Percentiles rank a stretch among this genome's conserved stretches.
Conservation (phyloP, 2,797 vertebrate genomes). For the Etheostoma nigrum region DNA sequence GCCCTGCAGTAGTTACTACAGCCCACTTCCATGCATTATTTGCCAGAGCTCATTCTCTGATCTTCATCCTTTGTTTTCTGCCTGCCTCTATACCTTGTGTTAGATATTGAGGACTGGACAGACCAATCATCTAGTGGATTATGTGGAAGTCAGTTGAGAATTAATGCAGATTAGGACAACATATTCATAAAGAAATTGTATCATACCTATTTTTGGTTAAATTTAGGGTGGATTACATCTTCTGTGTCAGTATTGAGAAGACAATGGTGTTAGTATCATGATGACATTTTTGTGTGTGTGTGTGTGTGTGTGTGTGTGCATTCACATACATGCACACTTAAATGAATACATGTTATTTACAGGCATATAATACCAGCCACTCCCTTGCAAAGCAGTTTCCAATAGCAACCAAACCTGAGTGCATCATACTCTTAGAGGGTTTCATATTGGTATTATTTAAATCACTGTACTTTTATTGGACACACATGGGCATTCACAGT, state of each 20-base stretch:
- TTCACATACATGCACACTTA: background rate
- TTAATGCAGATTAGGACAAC: background rate
- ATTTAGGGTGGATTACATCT: background rate
- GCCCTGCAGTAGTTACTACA: background rate
- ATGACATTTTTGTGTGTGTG: background rate
- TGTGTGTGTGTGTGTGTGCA: background rate
- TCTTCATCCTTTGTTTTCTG: background rate
- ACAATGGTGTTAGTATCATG: background rate
- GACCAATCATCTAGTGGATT: background rate
- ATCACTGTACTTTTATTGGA: slow-evolving; percentile 54
- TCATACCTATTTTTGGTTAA: no score
- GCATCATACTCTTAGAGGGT: slow-evolving; percentile 20
- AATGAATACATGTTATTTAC: background rate
- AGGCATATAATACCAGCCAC: slow-evolving; percentile 44
- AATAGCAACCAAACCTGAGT: slow-evolving; percentile 70
- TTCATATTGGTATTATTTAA: slow-evolving; percentile 59
- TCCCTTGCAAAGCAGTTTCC: slow-evolving; percentile 72
- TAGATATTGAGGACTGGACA: background rate
- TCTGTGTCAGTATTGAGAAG: background rate
- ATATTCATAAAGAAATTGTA: slow-evolving; percentile 1
- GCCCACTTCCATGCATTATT: background rate
- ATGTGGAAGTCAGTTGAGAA: background rate
- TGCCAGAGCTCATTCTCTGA: background rate
- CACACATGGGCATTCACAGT: slow-evolving; percentile 39
- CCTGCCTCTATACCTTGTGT: background rate